Conservation (phyloP, 2,888 invertebrate species). For the Idaea straminata region DNA sequence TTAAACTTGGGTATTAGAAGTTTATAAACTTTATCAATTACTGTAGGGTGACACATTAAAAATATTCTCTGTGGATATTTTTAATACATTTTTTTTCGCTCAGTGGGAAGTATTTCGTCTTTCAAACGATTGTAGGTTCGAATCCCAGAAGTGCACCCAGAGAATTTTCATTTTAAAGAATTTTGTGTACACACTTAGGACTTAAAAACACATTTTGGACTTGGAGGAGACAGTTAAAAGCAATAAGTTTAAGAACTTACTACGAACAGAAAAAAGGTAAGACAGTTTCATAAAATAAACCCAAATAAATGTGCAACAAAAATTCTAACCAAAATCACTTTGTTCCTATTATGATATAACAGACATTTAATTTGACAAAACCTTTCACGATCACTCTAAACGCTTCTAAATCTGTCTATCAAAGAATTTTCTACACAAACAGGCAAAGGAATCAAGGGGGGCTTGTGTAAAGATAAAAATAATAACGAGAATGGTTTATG, state of each 20-base stretch:
- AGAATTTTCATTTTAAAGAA: too few species aligned
- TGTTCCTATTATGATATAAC: slow-evolving; percentile 7
- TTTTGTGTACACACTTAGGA: too few species aligned
- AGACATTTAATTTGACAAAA: slow-evolving; percentile 12
- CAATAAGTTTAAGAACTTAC: too few species aligned
- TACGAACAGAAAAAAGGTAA: too few species aligned
- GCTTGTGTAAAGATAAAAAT: not conserved
- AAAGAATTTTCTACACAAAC: slow-evolving; percentile 11
- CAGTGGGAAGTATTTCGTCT: too few species aligned
- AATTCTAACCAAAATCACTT: not conserved
- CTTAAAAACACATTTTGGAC: too few species aligned
- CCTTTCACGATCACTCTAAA: not conserved
- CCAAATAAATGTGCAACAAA: not conserved
- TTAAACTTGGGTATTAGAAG: slow-evolving; percentile 38
- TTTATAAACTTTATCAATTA: slow-evolving; percentile 54
- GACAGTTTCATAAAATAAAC: too few species aligned
- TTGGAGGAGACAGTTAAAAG: too few species aligned
- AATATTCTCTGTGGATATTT: not conserved
- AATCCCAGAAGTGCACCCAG: too few species aligned
- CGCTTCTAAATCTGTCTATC: not conserved
- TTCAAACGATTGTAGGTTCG: too few species aligned
- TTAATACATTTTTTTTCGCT: too few species aligned
- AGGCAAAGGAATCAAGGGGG: not conserved
- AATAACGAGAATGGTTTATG: not conserved
- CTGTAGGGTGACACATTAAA: slow-evolving; percentile 30